These are phyloP conservation scores for Vulpes ferrilata DNA, from an alignment of 2,113 vertebrate genomes.

Conservation along the genomic window DNA sequence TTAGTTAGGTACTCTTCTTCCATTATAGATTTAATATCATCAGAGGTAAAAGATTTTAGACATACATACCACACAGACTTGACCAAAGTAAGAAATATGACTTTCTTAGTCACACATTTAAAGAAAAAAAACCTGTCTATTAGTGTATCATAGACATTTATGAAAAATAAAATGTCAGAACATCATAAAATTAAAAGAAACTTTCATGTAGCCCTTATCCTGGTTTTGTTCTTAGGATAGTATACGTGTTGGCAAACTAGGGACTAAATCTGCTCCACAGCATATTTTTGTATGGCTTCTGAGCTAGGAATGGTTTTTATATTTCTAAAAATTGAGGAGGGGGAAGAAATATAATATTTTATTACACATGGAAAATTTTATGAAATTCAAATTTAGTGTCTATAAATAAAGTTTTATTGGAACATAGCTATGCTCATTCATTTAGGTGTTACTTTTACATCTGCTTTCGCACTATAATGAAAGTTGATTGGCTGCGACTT, in stretches of 20 bases:
- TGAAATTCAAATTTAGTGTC: slow-evolving; percentile 1
- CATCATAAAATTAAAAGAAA: neutral
- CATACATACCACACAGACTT: neutral
- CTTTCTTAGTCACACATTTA: neutral
- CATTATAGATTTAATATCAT: neutral
- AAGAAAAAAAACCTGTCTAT: neutral
- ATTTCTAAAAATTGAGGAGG: neutral
- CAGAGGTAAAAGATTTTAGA: neutral
- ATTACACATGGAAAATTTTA: neutral
- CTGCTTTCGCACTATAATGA: neutral
- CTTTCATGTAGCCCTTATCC: neutral
- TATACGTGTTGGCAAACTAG: neutral
- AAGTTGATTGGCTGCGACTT: neutral
- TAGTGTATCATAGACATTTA: neutral
- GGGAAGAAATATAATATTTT: neutral
- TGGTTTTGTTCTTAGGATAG: neutral
- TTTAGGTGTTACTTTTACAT: neutral
- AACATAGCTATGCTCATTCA: neutral
- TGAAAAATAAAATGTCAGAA: neutral
- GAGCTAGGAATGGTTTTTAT: neutral
- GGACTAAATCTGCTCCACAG: neutral
- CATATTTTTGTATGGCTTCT: neutral
- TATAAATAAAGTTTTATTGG: slow-evolving; percentile 45
- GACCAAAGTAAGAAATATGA: neutral
- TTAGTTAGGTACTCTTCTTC: neutral